Conservation (phyloP, 2,888 invertebrate species). For the Antheraea yamamai region DNA sequence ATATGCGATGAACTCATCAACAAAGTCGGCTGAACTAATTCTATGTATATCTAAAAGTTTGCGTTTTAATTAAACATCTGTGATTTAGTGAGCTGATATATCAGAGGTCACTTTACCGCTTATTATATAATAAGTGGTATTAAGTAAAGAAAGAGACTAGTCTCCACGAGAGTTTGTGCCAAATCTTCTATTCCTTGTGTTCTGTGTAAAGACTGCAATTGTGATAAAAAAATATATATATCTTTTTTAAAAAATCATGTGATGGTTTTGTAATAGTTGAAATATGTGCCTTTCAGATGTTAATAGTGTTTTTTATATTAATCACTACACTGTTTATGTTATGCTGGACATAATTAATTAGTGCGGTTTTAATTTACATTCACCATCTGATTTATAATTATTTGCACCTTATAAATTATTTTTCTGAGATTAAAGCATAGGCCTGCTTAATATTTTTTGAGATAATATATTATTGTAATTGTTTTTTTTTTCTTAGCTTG, state of each 20-base stretch:
- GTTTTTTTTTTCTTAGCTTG: not conserved
- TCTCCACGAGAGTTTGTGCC: constrained; percentile 58
- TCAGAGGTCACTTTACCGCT: constrained; percentile 60
- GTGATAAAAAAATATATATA: constrained; percentile 57
- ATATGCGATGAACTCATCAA: constrained; percentile 96
- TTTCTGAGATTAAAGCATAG: not conserved
- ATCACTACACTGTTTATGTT: constrained; percentile 50
- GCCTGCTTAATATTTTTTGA: not conserved
- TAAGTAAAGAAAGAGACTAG: constrained; percentile 50
- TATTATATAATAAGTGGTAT: constrained; percentile 64
- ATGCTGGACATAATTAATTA: constrained; percentile 66
- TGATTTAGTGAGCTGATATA: constrained; percentile 43
- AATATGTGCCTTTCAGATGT: constrained; percentile 28
- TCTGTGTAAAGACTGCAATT: constrained; percentile 65
- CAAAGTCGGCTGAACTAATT: constrained; percentile 70
- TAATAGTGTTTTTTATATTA: not conserved
- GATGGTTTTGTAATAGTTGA: constrained; percentile 26
- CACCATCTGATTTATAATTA: not conserved
- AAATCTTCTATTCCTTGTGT: constrained; percentile 56
- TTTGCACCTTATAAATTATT: not conserved
- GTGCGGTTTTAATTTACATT: constrained; percentile 30
- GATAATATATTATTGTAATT: constrained; percentile 4
- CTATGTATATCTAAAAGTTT: constrained; percentile 40
- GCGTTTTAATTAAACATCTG: constrained; percentile 45
- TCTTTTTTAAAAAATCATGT: constrained; percentile 39